Evolutionary conservation across 2,113 vertebrate genomes (phyloP), one percentile per base, ranked within the genome.

Genomic region (Bagarius yarrelli): DNA sequence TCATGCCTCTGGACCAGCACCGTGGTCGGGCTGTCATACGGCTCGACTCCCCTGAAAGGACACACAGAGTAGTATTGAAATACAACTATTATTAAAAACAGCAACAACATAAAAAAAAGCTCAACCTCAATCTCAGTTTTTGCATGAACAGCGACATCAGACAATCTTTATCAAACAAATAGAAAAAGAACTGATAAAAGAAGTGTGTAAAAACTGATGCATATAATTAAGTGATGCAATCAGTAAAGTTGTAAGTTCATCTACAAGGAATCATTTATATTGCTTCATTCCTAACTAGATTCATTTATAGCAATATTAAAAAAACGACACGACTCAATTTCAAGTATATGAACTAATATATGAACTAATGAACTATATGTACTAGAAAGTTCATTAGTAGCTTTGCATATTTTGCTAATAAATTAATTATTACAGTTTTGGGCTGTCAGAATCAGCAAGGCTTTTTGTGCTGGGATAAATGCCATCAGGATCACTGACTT

Each of bases 1-100:
- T 99, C 96, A 0, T 97, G 95, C 5, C 98, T 93, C 87, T 98
- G 96, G 8, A 99, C 87, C 60, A 98, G 95, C 87, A 99, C 92
- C 0, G 94, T 94, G 15, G 88, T 95, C 0, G 95, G 92, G 32
- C 93, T 91, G 87, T 99, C 98, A 0, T 96, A 95, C 0, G 97
- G 96, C 82, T 98, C 96, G 0, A 95, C 88, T 3, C 98, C 98
- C 98, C 98, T 99, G 47, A 5, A 55, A 71, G 30, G 25, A 73
- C 2, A 83, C 4, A 59, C 78, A 85, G 25, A 30, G 36, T 52
- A 63, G 23, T 8, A 3, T 14, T 73, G 18, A 19, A 23, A 4
- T 71, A 27, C 8, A 71, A 52, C 44, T n/a, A 52, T 11, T 44
- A 40, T 67, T 18, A 60, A 25, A 8, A 61, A 52, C 67, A 56